Conservation (phyloP, 2,888 invertebrate genomes). For the Fragum whitleyi region DNA sequence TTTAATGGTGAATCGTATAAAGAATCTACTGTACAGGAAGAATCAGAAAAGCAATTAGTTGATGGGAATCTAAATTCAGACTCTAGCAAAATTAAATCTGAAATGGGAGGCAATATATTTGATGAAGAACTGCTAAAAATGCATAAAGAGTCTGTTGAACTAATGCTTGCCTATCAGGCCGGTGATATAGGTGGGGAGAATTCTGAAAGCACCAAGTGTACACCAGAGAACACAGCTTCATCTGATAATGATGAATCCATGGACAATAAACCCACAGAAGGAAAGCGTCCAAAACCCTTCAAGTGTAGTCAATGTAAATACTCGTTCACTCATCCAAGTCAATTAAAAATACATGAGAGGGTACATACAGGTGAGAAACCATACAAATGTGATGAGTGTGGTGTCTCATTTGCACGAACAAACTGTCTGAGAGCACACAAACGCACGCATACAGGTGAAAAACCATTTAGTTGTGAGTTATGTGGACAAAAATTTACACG, state of each 20-base stretch:
- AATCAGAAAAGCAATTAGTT: not conserved
- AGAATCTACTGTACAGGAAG: not conserved
- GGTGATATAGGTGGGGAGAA: not conserved
- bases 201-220: not conserved
- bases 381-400: not conserved
- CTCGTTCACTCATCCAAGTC: not conserved
- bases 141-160: not conserved
- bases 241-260: not conserved
- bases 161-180: not conserved
- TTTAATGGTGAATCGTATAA: not conserved
- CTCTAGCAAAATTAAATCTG: not conserved
- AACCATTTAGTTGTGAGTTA: slow-evolving; percentile 1
- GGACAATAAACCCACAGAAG: not conserved
- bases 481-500: not conserved
- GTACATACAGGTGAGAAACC: not conserved
- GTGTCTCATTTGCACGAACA: not conserved
- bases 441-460: slow-evolving; percentile 2
- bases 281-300: not conserved
- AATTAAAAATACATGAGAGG: not conserved
- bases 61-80: not conserved
- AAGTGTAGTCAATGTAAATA: not conserved
- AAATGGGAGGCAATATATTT: not conserved
- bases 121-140: not conserved
- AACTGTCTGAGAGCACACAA: slow-evolving; percentile 7
- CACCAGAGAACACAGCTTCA: not conserved